Percentiles rank a stretch among this genome's conserved stretches.
Evolutionary conservation across 1,140 invertebrate genomes (phyloP).

Genomic region (Phortica variegata): DNA sequence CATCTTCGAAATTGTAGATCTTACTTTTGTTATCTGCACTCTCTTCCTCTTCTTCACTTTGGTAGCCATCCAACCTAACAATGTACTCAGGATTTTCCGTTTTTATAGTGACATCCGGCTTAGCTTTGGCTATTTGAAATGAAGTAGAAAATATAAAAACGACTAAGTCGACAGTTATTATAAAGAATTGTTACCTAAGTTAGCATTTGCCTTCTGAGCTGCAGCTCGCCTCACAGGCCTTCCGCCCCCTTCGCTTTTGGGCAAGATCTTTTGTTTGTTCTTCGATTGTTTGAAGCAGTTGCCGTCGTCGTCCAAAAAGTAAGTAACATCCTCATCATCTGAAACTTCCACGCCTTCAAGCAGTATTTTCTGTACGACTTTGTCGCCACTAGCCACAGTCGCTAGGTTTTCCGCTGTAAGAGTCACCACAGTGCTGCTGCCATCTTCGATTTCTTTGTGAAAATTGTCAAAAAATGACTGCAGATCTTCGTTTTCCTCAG

Average conservation of each 20-base stretch:
- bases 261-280: constrained; percentile 69
- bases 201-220: too few relatives aligned
- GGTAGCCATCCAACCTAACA: not conserved
- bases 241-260: constrained; percentile 42
- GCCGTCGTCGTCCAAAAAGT: constrained; percentile 59
- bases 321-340: constrained; percentile 56
- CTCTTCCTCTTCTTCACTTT: constrained; percentile 23
- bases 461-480: constrained; percentile 82
- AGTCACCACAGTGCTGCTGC: not conserved
- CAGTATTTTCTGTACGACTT: constrained; percentile 19
- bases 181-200: too few relatives aligned
- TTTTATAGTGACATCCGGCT: too few relatives aligned
- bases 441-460: constrained; percentile 78
- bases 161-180: too few relatives aligned
- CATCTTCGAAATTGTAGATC: constrained; percentile 56
- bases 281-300: constrained; percentile 42
- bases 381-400: constrained; percentile 30
- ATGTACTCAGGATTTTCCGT: constrained; percentile 25
- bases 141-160: not conserved
- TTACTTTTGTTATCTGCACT: constrained; percentile 19
- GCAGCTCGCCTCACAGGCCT: not conserved
- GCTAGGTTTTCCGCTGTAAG: constrained; percentile 59
- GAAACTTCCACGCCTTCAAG: constrained; percentile 48
- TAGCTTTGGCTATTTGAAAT: not conserved
- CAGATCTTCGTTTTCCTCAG: constrained; percentile 29